These are phyloP conservation scores for Trichogramma dendrolimi DNA, from an alignment of 2,888 invertebrate genomes.

Conservation along the genomic window DNA sequence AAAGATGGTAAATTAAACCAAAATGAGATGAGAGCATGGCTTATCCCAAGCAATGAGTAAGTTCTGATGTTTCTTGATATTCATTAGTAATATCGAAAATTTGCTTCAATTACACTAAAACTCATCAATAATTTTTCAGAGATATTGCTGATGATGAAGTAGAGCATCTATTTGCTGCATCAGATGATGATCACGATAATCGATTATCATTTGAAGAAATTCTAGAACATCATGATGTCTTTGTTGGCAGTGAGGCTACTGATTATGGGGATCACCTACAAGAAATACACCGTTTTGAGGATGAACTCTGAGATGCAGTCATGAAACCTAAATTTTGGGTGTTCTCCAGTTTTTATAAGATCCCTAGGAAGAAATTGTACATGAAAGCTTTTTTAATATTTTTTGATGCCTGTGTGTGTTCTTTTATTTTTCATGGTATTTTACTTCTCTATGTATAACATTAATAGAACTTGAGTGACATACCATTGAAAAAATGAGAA, in stretches of 20 bases:
- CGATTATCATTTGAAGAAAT: slow-evolving; percentile 76
- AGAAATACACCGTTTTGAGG: slow-evolving; percentile 72
- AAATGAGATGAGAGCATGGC: slow-evolving; percentile 82
- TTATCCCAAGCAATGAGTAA: slow-evolving; percentile 85
- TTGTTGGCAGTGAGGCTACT: slow-evolving; percentile 90
- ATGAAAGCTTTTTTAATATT: slow-evolving; percentile 33
- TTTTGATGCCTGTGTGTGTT: slow-evolving; percentile 32
- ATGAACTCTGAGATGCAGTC: slow-evolving; percentile 65
- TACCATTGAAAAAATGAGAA: no score
- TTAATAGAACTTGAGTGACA: no score
- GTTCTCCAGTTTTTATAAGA: slow-evolving; percentile 28
- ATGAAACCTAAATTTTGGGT: slow-evolving; percentile 40
- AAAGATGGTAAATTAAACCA: slow-evolving; percentile 74
- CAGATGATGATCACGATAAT: slow-evolving; percentile 82
- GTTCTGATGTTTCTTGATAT: slow-evolving; percentile 35
- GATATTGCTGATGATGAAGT: slow-evolving; percentile 89
- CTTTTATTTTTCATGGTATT: slow-evolving; percentile 32
- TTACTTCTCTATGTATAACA: slow-evolving; percentile 29
- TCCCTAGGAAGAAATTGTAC: slow-evolving; percentile 26
- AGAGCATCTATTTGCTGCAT: slow-evolving; percentile 78
- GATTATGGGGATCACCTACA: slow-evolving; percentile 82
- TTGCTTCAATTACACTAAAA: not conserved
- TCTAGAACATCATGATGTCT: slow-evolving; percentile 76
- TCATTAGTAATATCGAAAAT: slow-evolving; percentile 4
- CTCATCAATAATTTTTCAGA: slow-evolving; percentile 50